These are phyloP conservation scores for Melipona quadrifasciata DNA, from an alignment of 1,140 invertebrate genomes.

Conservation along the genomic window DNA sequence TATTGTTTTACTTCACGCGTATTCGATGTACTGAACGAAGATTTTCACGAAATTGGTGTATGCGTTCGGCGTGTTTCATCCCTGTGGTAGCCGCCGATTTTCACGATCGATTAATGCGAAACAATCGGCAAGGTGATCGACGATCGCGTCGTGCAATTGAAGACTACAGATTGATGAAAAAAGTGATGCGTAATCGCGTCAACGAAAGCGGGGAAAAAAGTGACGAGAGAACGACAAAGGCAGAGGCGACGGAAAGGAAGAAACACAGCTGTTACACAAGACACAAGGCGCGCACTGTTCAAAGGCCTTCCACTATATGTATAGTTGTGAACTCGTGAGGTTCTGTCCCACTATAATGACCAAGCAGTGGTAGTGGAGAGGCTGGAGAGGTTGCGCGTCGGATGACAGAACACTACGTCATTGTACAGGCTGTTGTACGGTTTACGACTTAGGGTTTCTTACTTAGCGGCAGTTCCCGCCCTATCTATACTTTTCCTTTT, in stretches of 20 bases:
- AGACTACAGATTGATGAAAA: neutral
- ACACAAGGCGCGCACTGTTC: conserved; percentile 56
- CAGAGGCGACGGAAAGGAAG: conserved; percentile 21
- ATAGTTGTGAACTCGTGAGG: conserved; percentile 65
- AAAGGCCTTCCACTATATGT: conserved; percentile 64
- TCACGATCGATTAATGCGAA: no score
- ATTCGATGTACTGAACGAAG: neutral
- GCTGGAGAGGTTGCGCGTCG: conserved; percentile 61
- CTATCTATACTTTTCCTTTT: conserved; percentile 11
- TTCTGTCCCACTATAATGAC: conserved; percentile 65
- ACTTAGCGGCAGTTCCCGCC: conserved; percentile 51
- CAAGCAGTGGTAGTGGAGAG: conserved; percentile 57
- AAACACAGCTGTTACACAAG: conserved; percentile 19
- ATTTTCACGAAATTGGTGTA: neutral
- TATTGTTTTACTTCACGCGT: neutral
- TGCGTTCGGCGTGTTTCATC: neutral
- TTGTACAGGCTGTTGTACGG: conserved; percentile 52
- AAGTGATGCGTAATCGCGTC: neutral
- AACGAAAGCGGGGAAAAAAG: neutral
- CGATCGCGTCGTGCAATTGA: neutral
- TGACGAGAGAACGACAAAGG: conserved; percentile 13
- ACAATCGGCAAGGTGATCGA: no score
- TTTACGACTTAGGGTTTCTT: conserved; percentile 59
- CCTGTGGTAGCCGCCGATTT: no score
- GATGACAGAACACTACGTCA: conserved; percentile 71